A percentile compares a stretch with the other conserved stretches of the same genome.
Evolutionary conservation across 2,888 invertebrate genomes (phyloP).

Genomic region (Ceratothoa steindachneri): DNA sequence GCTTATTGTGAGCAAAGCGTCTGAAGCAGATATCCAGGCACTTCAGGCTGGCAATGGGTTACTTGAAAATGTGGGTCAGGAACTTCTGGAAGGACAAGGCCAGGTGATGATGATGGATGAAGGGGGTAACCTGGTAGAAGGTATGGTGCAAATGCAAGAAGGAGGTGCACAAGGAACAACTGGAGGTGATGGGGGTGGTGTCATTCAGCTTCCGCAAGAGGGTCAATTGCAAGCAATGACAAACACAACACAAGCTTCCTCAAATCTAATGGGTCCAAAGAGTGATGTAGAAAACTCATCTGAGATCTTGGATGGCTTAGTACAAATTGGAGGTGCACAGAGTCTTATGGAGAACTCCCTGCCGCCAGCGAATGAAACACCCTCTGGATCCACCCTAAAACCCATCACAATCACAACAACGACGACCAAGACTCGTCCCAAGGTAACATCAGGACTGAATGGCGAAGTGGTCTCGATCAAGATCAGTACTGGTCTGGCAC

Average conservation of each 20-base stretch:
- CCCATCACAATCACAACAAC: constrained; percentile 1
- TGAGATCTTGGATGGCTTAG: not conserved
- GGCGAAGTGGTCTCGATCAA: constrained; percentile 6
- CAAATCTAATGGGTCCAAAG: not conserved
- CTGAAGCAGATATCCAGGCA: not conserved
- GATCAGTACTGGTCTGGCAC: constrained; percentile 9
- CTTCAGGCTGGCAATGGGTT: not conserved
- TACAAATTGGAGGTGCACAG: not conserved
- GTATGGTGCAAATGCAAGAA: constrained; percentile 6
- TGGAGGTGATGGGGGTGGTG: not conserved
- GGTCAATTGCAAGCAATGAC: constrained; percentile 1
- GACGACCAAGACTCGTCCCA: not conserved
- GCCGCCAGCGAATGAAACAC: not conserved
- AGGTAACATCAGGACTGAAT: not conserved
- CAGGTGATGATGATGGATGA: constrained; percentile 8
- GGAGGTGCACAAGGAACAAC: not conserved
- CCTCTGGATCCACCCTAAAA: not conserved
- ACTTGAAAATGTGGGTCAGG: constrained; percentile 7
- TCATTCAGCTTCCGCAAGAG: not conserved
- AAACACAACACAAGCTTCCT: too few relatives aligned
- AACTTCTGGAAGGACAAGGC: not conserved
- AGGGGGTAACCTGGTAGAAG: constrained; percentile 4
- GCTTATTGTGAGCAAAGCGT: constrained; percentile 5
- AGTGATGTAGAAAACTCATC: not conserved
- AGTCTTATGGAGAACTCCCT: not conserved